phyloP scores from a whole-genome alignment of 2,113 vertebrate genomes.

The Oryzias woworae region DNA sequence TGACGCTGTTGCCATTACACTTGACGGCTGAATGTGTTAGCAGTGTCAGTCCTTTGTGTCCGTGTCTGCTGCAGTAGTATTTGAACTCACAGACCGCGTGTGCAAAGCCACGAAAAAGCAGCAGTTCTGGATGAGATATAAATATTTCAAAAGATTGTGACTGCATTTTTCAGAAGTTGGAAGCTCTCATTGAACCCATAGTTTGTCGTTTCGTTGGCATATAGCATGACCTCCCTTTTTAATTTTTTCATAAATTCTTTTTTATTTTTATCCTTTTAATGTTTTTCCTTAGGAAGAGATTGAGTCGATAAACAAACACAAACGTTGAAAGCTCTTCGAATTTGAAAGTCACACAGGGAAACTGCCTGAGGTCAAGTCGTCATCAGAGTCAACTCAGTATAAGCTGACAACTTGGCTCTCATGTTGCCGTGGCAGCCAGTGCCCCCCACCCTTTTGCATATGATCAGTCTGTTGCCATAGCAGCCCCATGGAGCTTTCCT shows the following conservation, averaged over 20 bases:
- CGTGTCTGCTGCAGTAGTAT: slow-evolving; percentile 17
- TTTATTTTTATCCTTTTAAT: neutral
- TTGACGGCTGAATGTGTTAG: slow-evolving; percentile 47
- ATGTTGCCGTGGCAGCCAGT: slow-evolving; percentile 64
- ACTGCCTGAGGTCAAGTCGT: slow-evolving; percentile 51
- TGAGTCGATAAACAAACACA: neutral
- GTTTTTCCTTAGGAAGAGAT: neutral
- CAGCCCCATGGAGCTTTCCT: slow-evolving; percentile 70
- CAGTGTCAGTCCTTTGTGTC: slow-evolving; percentile 40
- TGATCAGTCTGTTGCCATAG: slow-evolving; percentile 80
- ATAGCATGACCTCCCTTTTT: slow-evolving; percentile 10
- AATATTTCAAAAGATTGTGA: slow-evolving; percentile 55
- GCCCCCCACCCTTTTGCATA: slow-evolving; percentile 54
- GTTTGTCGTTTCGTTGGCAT: slow-evolving; percentile 24
- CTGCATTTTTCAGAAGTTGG: slow-evolving; percentile 63
- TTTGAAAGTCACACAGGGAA: slow-evolving; percentile 17
- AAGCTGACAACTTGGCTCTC: slow-evolving; percentile 49
- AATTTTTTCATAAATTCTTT: neutral
- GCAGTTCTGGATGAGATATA: slow-evolving; percentile 39
- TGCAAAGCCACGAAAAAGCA: slow-evolving; percentile 20
- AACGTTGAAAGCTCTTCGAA: slow-evolving; percentile 6
- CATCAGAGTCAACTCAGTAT: slow-evolving; percentile 59
- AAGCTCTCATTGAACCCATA: slow-evolving; percentile 33
- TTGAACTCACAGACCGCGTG: slow-evolving; percentile 28
- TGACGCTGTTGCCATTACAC: slow-evolving; percentile 22